Conservation (phyloP, 2,888 invertebrate genomes). For the Dryocosmus kuriphilus region DNA sequence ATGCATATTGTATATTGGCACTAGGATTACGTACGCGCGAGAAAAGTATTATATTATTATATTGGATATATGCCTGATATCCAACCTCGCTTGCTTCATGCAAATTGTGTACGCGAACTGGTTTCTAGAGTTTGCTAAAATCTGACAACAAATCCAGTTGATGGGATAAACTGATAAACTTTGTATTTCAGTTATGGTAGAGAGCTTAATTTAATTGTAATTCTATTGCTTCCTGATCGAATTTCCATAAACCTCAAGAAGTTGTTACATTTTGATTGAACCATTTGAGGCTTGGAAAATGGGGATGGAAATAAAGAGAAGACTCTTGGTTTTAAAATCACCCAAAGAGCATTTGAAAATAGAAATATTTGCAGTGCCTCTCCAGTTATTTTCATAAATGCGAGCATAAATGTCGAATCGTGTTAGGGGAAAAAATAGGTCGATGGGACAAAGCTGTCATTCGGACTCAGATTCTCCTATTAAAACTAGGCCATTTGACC, state of each 20-base stretch:
- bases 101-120: constrained; percentile 15
- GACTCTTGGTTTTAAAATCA: too few species aligned
- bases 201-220: background rate
- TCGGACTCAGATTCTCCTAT: too few species aligned
- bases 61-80: constrained; percentile 6
- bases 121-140: constrained; percentile 14
- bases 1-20: constrained; percentile 19
- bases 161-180: background rate
- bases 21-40: constrained; percentile 8
- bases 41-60: background rate
- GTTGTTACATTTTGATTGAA: too few species aligned
- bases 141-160: constrained; percentile 1
- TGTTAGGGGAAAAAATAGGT: too few species aligned
- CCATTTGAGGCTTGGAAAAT: too few species aligned
- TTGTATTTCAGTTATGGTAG: background rate
- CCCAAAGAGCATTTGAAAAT: too few species aligned
- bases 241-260: background rate
- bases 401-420: too few species aligned
- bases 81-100: constrained; percentile 14
- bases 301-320: too few species aligned
- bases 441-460: too few species aligned
- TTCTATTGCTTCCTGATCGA: background rate
- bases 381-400: too few species aligned
- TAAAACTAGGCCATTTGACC: too few species aligned
- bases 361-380: too few species aligned